Percentiles rank a stretch among this genome's conserved stretches.
Evolutionary conservation across 2,888 invertebrate species (phyloP).

Genomic region (Limnephilus rhombicus): DNA sequence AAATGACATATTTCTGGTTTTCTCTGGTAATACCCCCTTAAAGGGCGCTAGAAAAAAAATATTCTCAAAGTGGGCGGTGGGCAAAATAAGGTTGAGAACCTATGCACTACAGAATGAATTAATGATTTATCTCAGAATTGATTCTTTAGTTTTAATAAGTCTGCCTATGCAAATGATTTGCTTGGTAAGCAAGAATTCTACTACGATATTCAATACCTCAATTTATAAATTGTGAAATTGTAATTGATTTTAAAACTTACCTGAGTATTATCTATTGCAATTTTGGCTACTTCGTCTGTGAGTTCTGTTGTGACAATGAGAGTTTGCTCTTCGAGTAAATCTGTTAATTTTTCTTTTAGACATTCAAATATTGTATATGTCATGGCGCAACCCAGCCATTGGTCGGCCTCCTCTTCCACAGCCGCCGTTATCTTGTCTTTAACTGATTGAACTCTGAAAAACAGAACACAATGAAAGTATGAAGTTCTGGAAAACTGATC

Average conservation of each 20-base stretch:
- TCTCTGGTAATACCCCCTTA: too few relatives aligned
- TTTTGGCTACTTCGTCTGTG: constrained; percentile 76
- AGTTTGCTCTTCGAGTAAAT: constrained; percentile 85
- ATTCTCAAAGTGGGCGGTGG: too few relatives aligned
- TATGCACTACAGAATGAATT: too few relatives aligned
- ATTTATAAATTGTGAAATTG: neutral
- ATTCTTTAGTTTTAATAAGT: neutral
- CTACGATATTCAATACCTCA: constrained; percentile 13
- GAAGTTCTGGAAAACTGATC: neutral
- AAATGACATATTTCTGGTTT: too few relatives aligned
- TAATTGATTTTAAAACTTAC: constrained; percentile 67
- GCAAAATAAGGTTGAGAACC: too few relatives aligned
- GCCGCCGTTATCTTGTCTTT: constrained; percentile 83
- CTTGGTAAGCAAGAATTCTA: neutral
- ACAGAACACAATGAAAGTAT: neutral
- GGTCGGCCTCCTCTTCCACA: constrained; percentile 85
- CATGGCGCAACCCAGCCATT: constrained; percentile 94
- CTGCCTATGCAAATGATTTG: neutral
- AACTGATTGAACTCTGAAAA: constrained; percentile 80
- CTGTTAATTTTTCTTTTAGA: constrained; percentile 88
- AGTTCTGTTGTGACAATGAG: constrained; percentile 70
- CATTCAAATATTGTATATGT: constrained; percentile 96
- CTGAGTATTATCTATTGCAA: constrained; percentile 75
- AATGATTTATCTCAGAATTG: too few relatives aligned
- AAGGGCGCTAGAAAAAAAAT: too few relatives aligned